Base-by-base conservation (phyloP, 2,888 invertebrate genomes). In the Kryphioiulus occultus region DNA sequence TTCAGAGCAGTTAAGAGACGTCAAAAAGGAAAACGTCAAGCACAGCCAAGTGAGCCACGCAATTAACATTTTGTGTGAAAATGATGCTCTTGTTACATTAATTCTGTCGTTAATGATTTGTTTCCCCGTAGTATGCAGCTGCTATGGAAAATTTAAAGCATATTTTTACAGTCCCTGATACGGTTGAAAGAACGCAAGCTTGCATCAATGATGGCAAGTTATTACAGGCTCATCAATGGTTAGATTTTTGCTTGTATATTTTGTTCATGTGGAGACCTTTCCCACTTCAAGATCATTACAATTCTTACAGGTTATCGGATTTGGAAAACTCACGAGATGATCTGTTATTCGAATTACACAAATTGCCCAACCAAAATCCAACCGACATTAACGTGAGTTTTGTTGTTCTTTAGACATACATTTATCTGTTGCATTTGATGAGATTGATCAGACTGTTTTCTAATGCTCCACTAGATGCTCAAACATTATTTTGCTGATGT, bases 111-210 rank as follows among this genome's bases (percentile, higher is more conserved):
- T 19, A 26, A 30, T 22, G 17, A 86, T 17, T 88, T 86, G 30
- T 88, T 89, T 87, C 26, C 4, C 1, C 10, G 22, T 89, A 93
- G 92, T 98, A 98, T 92, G 98, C 98, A 0, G 98, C 99, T 0
- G 99, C 99, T 0, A 98, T 97, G 91, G 99, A 99, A 91, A 99
- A 99, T 91, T 93, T 99, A 42, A 99, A 98, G 92, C 98, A 99
- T 91, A 98, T 99, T 89, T 99, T 99, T 91, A 98, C 98, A 84
- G 98, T 99, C 0, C 98, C 98, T 15, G 98, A 98, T 91, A 98
- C 97, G 92, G 97, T 99, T 0, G 96, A 97, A 88, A 98, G 97
- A 92, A 98, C 99, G 0, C 96, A 97, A 91, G 95, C 96, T 88
- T 95, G 97, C 93, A 99, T 99, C 88, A 96, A 95, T 89, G 98